phyloP scores from a whole-genome alignment of 2,888 invertebrate genomes.

The Eupithecia insigniata region DNA sequence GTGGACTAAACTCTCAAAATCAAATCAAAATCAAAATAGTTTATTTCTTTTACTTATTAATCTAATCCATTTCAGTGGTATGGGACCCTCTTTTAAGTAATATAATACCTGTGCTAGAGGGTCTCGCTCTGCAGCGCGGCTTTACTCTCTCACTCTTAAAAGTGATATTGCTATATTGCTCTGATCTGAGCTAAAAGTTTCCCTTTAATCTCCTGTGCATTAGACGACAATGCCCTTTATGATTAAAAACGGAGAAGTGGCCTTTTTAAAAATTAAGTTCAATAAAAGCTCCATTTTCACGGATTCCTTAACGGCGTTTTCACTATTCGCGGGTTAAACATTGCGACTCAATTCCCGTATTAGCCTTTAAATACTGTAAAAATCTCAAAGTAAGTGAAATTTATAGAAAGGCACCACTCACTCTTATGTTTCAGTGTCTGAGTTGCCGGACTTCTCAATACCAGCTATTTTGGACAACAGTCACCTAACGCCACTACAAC shows the following conservation, averaged over 20 bases:
- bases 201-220: background rate
- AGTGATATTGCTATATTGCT: background rate
- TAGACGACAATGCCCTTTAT: background rate
- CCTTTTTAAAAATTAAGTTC: background rate
- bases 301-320: no score
- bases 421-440: conserved; percentile 23
- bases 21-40: no score
- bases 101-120: no score
- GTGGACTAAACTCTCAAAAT: background rate
- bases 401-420: background rate
- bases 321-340: no score
- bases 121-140: no score
- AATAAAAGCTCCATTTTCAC: no score
- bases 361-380: background rate
- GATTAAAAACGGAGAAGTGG: background rate
- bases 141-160: no score
- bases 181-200: background rate
- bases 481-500: conserved; percentile 31
- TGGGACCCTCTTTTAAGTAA: no score
- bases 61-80: no score
- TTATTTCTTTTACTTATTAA: no score
- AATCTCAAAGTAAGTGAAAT: background rate
- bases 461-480: conserved; percentile 58
- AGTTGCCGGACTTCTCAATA: conserved; percentile 36
- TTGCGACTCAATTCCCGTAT: no score